Conservation (phyloP, 2,113 vertebrate genomes). For the Melanostigma gelatinosum region DNA sequence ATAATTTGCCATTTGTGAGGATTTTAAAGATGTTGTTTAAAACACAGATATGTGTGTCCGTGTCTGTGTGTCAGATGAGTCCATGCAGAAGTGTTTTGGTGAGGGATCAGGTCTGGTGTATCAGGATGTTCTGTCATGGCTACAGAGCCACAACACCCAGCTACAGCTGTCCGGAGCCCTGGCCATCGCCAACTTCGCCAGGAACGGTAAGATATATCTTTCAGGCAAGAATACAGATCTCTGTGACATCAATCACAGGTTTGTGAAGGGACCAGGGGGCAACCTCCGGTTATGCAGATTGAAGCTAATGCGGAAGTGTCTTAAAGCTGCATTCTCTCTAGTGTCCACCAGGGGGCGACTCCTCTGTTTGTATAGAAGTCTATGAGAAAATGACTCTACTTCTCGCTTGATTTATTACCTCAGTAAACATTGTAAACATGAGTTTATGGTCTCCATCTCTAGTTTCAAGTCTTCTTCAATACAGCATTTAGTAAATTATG, state of each 20-base stretch:
- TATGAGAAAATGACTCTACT: too few species aligned
- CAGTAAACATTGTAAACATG: too few species aligned
- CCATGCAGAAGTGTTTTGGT: constrained; percentile 82
- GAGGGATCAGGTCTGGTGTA: constrained; percentile 78
- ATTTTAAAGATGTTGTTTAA: not conserved
- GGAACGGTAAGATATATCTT: constrained; percentile 63
- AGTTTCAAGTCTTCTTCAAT: too few species aligned
- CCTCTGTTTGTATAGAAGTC: not conserved
- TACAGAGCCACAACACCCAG: constrained; percentile 79
- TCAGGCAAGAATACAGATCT: not conserved
- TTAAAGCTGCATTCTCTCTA: not conserved
- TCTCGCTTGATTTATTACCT: too few species aligned
- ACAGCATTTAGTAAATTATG: too few species aligned
- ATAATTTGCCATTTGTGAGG: not conserved
- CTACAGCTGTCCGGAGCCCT: constrained; percentile 78
- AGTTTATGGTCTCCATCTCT: too few species aligned
- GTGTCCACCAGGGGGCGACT: not conserved
- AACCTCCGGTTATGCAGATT: not conserved
- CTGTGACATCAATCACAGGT: not conserved
- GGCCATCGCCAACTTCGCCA: constrained; percentile 81
- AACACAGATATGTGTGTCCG: not conserved
- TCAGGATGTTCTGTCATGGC: constrained; percentile 78
- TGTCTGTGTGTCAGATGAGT: constrained; percentile 73
- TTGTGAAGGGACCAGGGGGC: not conserved
- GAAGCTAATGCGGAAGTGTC: too few species aligned